Base-by-base conservation (phyloP, 2,113 vertebrate genomes). In the Coregonus clupeaformis region DNA sequence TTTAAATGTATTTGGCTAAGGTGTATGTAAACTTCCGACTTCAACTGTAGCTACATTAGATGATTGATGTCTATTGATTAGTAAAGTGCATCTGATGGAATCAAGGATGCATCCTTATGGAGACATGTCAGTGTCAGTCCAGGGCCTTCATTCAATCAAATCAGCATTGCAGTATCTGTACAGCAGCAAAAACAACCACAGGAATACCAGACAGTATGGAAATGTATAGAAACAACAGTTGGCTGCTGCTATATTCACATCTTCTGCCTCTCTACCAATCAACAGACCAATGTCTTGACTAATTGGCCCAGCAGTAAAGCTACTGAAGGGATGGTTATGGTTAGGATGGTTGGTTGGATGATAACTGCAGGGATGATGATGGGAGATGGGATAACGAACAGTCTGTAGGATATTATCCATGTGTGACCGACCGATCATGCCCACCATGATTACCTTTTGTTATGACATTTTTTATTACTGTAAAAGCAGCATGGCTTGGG, bases 401-500 rank as follows among this genome's bases (percentile, higher is more conserved):
- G 57, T 22, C 20, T 22, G 49, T 70, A 45, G 14, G 67, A 6
- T 11, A 73, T 52, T 57, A 76, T 67, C 79, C 79, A 77, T 68
- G 73, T 75, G 76, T 75, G 69, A 85, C 64, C 71, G 55, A 81
- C 64, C 69, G 64, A 81, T 83, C 75, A 72, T 45, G 42, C 75
- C 68, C 80, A 74, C 67, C 82, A 81, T 74, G 82, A 85, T 86
- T 86, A 84, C 84, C 81, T 80, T 73, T 72, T 64, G 7, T 82
- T 83, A 88, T 87, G 76, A 83, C 67, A 83, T 3, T 89, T 82
- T 49, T 88, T 85, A 85, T 89, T 89, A 82, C 85, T 86, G 62
- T 45, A 71, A 52, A 60, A 60, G 12, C 57, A 59, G 68, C 42
- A 71, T 76, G 45, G 57, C 59, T 52, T 67, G 4, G 9, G 16